Conservation (phyloP, 2,113 vertebrate species). For the Scartelaos histophorus region DNA sequence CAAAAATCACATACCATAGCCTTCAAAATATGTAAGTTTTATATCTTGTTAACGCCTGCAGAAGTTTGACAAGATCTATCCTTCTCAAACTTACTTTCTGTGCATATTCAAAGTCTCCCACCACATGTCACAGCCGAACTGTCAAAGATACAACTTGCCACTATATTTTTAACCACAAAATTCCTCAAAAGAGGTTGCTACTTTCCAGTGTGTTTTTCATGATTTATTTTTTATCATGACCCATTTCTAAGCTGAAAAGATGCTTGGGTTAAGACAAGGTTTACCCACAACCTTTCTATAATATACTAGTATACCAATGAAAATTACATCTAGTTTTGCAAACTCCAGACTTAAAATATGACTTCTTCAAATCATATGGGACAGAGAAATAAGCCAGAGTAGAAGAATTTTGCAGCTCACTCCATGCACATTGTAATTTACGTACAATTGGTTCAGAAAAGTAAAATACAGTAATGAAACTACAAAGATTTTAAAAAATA, state of each 20-base stretch:
- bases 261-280: constrained; percentile 9
- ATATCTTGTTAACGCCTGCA: neutral
- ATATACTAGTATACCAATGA: constrained; percentile 28
- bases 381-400: constrained; percentile 12
- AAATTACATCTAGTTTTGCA: constrained; percentile 38
- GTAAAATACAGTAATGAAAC: no score
- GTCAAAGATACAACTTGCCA: neutral
- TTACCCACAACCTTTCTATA: constrained; percentile 15
- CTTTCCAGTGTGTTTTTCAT: neutral
- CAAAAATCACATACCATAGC: neutral
- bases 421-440: neutral
- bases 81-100: constrained; percentile 6
- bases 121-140: neutral
- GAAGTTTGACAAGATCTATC: neutral
- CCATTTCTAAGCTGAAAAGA: constrained; percentile 9
- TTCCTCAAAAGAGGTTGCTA: constrained; percentile 6
- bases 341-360: constrained; percentile 30
- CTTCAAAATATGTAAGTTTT: neutral
- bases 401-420: constrained; percentile 47
- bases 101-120: neutral
- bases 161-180: constrained; percentile 1
- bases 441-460: no score
- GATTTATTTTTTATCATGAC: neutral
- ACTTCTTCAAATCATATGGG: constrained; percentile 32
- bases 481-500: no score